phyloP scores from a whole-genome alignment of 2,888 invertebrate genomes.

The Germaria angustata region DNA sequence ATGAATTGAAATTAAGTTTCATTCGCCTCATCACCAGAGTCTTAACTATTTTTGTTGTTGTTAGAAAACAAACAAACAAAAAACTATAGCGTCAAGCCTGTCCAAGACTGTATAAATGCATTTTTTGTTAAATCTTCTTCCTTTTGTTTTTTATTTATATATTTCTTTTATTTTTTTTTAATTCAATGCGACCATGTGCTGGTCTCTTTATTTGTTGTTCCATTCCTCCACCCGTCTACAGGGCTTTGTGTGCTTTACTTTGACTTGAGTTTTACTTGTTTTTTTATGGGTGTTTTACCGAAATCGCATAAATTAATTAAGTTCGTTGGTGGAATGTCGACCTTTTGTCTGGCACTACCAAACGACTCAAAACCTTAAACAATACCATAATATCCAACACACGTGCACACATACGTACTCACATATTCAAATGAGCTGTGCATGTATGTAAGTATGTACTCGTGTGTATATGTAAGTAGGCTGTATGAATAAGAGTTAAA shows the following conservation, averaged over 20 bases:
- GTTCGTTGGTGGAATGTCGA: conserved; percentile 76
- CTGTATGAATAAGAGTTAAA: conserved; percentile 1
- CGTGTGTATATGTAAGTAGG: background rate
- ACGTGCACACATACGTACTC: background rate
- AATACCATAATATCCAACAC: conserved; percentile 21
- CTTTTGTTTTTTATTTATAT: conserved; percentile 31
- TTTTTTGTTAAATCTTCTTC: conserved; percentile 24
- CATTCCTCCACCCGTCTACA: conserved; percentile 3
- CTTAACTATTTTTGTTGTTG: background rate
- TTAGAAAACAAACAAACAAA: background rate
- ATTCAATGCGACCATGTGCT: conserved; percentile 38
- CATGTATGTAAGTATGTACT: background rate
- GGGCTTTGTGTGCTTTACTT: conserved; percentile 14
- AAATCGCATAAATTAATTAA: conserved; percentile 79
- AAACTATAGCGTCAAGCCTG: conserved; percentile 66
- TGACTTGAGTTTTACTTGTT: conserved; percentile 36
- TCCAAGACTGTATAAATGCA: conserved; percentile 37
- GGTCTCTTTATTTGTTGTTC: conserved; percentile 38
- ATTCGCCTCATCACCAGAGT: conserved; percentile 34
- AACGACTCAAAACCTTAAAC: conserved; percentile 35
- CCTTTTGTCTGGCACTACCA: conserved; percentile 77
- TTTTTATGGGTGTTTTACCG: conserved; percentile 66
- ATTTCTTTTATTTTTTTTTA: background rate
- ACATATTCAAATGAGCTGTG: background rate
- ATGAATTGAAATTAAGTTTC: conserved; percentile 47